phyloP scores from a whole-genome alignment of 2,797 vertebrate species.

The Parauchenoglanis ngamensis region DNA sequence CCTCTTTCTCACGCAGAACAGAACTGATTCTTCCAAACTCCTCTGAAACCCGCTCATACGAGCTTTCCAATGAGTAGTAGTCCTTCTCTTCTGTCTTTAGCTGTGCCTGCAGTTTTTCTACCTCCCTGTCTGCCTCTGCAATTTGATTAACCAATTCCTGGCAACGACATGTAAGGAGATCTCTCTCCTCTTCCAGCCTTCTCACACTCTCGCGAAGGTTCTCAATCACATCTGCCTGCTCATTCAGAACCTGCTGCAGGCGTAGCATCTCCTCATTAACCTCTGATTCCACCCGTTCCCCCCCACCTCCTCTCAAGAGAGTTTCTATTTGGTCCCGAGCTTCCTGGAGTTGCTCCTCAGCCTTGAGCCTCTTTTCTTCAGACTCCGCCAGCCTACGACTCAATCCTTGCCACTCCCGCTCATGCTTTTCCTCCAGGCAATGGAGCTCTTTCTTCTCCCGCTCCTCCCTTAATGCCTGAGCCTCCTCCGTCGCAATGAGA shows the following conservation, averaged over 20 bases:
- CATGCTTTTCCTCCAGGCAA: conserved; percentile 83
- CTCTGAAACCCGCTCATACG: conserved; percentile 79
- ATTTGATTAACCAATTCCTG: conserved; percentile 91
- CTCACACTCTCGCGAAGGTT: conserved; percentile 82
- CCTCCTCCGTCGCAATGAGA: conserved; percentile 83
- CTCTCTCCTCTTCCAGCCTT: conserved; percentile 83
- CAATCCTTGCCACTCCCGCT: conserved; percentile 85
- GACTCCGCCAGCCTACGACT: conserved; percentile 82
- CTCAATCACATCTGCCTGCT: conserved; percentile 79
- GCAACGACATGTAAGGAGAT: conserved; percentile 83
- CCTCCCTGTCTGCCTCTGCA: conserved; percentile 81
- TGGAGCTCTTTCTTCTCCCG: conserved; percentile 85
- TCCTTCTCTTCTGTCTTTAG: conserved; percentile 83
- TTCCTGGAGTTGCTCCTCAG: conserved; percentile 82
- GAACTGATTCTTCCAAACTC: conserved; percentile 85
- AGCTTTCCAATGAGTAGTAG: conserved; percentile 83
- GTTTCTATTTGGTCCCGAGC: conserved; percentile 84
- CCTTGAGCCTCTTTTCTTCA: conserved; percentile 79
- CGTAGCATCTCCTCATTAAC: conserved; percentile 81
- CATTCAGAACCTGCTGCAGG: conserved; percentile 84
- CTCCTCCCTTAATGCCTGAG: conserved; percentile 85
- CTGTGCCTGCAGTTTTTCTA: conserved; percentile 81
- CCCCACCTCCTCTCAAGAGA: conserved; percentile 81
- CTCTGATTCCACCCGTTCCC: conserved; percentile 72
- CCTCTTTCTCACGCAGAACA: conserved; percentile 86